Conservation (phyloP, 2,113 vertebrate genomes). For the Callopanchax toddi region DNA sequence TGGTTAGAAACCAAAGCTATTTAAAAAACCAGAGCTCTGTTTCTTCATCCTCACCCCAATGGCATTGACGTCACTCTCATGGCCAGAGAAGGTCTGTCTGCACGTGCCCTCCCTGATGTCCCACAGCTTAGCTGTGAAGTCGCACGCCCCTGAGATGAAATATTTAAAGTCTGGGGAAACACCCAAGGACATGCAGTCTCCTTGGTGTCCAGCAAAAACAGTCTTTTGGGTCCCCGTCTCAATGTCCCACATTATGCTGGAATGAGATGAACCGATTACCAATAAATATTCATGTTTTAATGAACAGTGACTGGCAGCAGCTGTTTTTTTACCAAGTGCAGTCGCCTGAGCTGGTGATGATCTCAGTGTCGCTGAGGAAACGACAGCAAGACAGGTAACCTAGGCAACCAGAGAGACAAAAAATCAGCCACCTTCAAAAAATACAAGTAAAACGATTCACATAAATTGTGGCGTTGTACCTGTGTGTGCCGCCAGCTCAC, state of each 20-base stretch:
- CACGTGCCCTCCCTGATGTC: constrained; percentile 91
- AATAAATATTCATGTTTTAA: neutral
- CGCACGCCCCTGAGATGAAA: constrained; percentile 95
- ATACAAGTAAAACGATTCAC: neutral
- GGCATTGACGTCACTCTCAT: constrained; percentile 96
- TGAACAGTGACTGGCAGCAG: neutral
- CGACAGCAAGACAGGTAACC: constrained; percentile 98
- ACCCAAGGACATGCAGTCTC: constrained; percentile 95
- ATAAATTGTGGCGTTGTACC: constrained; percentile 69
- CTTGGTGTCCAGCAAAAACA: constrained; percentile 89
- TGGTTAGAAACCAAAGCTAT: neutral
- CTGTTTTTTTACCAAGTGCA: constrained; percentile 89
- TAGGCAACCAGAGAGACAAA: constrained; percentile 59
- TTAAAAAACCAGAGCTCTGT: neutral
- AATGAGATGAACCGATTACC: neutral
- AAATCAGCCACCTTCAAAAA: neutral
- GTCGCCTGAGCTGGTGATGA: constrained; percentile 98
- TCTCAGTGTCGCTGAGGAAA: constrained; percentile 94
- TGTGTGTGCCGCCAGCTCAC: constrained; percentile 93
- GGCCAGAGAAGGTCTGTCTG: constrained; percentile 93
- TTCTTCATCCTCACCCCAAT: constrained; percentile 83
- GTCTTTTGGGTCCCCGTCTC: constrained; percentile 96
- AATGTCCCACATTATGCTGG: constrained; percentile 94
- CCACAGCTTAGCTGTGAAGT: constrained; percentile 97
- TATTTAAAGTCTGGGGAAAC: constrained; percentile 94